These are phyloP conservation scores for Fragum sueziense DNA, from an alignment of 2,888 invertebrate species.

Conservation along the genomic window DNA sequence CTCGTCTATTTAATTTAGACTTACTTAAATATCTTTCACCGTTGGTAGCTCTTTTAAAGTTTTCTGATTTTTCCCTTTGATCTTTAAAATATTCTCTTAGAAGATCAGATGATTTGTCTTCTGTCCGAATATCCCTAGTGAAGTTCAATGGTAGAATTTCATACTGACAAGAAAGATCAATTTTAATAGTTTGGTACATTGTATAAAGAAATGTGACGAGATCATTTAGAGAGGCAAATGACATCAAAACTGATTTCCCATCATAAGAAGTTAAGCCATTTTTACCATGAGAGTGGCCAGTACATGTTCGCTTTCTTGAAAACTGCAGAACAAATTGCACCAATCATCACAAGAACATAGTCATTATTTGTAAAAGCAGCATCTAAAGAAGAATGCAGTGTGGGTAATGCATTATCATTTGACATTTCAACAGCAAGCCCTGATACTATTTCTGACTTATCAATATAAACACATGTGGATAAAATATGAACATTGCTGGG, in stretches of 20 bases:
- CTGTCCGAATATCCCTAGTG: not conserved
- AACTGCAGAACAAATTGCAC: constrained; percentile 39
- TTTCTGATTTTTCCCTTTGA: constrained; percentile 21
- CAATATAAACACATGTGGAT: not conserved
- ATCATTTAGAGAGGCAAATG: constrained; percentile 27
- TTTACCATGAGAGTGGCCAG: constrained; percentile 29
- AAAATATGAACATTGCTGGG: not conserved
- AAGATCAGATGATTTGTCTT: not conserved
- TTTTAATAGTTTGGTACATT: constrained; percentile 35
- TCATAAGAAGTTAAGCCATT: constrained; percentile 28
- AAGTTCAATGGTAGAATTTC: constrained; percentile 21
- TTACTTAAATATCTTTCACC: not conserved
- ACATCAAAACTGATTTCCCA: constrained; percentile 35
- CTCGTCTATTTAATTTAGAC: constrained; percentile 17
- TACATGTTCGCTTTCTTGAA: constrained; percentile 9
- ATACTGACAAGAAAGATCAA: constrained; percentile 31
- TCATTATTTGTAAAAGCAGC: constrained; percentile 4
- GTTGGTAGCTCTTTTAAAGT: not conserved
- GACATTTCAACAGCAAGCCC: constrained; percentile 12
- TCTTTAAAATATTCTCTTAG: constrained; percentile 27
- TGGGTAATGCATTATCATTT: constrained; percentile 8
- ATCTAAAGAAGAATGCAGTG: constrained; percentile 24
- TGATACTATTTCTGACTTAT: constrained; percentile 17
- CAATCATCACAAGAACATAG: constrained; percentile 20
- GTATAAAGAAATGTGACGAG: constrained; percentile 34